A percentile compares a stretch with the other conserved stretches of the same genome.
Conservation (phyloP, 2,113 vertebrate genomes). For the Charina bottae region DNA sequence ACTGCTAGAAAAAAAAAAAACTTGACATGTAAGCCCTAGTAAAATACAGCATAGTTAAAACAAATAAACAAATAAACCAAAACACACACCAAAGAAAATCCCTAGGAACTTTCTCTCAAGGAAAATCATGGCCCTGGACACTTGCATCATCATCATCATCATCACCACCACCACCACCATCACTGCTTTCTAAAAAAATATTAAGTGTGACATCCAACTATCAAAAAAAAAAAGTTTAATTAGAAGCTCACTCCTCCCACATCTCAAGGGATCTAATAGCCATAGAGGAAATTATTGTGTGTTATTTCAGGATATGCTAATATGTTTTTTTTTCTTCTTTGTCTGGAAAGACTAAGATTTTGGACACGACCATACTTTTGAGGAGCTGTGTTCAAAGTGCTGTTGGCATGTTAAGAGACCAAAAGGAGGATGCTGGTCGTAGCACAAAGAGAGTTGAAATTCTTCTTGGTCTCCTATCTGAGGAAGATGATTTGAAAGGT, state of each 20-base stretch:
- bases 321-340: accelerated
- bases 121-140: neutral
- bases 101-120: neutral
- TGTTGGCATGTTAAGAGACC: conserved; percentile 87
- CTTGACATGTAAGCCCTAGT: neutral
- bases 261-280: neutral
- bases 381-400: conserved; percentile 90
- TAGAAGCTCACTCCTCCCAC: neutral
- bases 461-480: conserved; percentile 82
- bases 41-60: neutral
- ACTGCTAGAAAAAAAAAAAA: neutral
- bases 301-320: neutral
- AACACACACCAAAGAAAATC: neutral
- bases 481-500: conserved; percentile 75
- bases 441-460: conserved; percentile 83
- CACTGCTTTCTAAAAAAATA: neutral
- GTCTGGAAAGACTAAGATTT: conserved; percentile 47
- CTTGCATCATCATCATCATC: neutral
- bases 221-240: neutral
- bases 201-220: neutral
- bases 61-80: neutral
- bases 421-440: conserved; percentile 69
- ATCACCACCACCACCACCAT: too few relatives aligned
- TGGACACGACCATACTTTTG: conserved; percentile 87
- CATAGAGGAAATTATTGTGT: neutral